Base-by-base conservation (phyloP, 1,140 invertebrate genomes). In the Antheraea pernyi region DNA sequence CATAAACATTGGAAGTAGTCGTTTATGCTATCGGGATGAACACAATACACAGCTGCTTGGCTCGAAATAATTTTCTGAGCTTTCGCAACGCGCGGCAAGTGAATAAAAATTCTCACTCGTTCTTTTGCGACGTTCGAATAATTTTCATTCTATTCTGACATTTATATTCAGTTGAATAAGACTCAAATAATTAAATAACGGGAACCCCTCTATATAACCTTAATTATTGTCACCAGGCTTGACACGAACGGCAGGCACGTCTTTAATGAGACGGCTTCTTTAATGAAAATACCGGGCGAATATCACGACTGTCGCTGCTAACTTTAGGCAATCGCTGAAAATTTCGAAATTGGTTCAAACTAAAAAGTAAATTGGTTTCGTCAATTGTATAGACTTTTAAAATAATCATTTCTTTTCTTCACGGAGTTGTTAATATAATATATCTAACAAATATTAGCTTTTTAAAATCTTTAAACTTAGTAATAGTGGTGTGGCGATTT, bases 191-290 rank as follows among this genome's bases (percentile, higher is more conserved):
- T 42, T 42, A 42, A 10, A 42, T 42, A 30, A 19, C 13, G 59
- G 19, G 22, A 36, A 19, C 19, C 18, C 9, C 9, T 88, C 85
- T 80, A 83, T 83, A 81, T 77, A 77, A 80, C 79, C 81, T 83
- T 89, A 91, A 91, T 61, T 53, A 36, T 91, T 89, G 86, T 85
- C 82, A 84, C 74, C 81, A 78, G 80, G 73, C 76, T 71, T 72
- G 76, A 73, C 74, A 53, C 72, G 82, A 80, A 81, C 82, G 79
- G 81, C 83, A 79, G 79, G 82, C 84, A 80, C 81, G 85, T 86
- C 86, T 86, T 53, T 88, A 91, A 89, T 89, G 86, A 89, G 85
- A 87, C 85, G 85, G 86, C 82, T 86, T 86, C 86, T 90, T 88
- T 91, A 89, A 87, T 91, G 86, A 85, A 88, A 89, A 91, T 89